Evolutionary conservation across 2,888 invertebrate genomes (phyloP).

Genomic region (Choristoneura rosaceana): DNA sequence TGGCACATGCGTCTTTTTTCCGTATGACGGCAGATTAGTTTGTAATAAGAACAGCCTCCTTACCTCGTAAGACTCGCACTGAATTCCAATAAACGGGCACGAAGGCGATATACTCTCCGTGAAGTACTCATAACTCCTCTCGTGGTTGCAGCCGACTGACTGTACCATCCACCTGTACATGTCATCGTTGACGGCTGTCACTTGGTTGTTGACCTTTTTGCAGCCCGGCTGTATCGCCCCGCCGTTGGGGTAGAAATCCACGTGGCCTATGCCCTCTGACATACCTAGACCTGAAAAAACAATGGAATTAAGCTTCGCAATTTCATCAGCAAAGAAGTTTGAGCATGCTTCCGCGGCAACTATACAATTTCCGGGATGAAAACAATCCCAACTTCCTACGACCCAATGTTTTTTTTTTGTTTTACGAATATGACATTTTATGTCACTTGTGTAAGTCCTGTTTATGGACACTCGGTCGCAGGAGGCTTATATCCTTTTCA

Average conservation of each 20-base stretch:
- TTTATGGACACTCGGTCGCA: too few relatives aligned
- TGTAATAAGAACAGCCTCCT: constrained; percentile 48
- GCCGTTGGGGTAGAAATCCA: constrained; percentile 97
- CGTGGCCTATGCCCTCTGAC: constrained; percentile 92
- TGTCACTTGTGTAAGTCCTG: too few relatives aligned
- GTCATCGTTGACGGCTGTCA: constrained; percentile 54
- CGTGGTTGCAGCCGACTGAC: constrained; percentile 94
- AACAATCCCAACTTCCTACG: too few relatives aligned
- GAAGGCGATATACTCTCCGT: constrained; percentile 92
- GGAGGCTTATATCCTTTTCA: too few relatives aligned
- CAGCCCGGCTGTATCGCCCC: constrained; percentile 89
- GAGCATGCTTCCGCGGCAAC: too few relatives aligned
- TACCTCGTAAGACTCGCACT: constrained; percentile 92
- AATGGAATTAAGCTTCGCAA: neutral
- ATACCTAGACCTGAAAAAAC: constrained; percentile 88
- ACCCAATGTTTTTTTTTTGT: too few relatives aligned
- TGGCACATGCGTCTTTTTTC: too few relatives aligned
- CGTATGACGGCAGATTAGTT: too few relatives aligned
- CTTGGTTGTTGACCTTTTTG: constrained; percentile 56
- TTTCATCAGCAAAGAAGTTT: too few relatives aligned
- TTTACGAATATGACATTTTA: too few relatives aligned
- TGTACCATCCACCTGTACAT: constrained; percentile 83
- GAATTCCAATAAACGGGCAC: constrained; percentile 92
- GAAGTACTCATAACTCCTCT: constrained; percentile 93
- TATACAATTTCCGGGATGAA: too few relatives aligned